Base-by-base conservation (phyloP, 1,140 invertebrate species). In the Temnothorax curvispinosus region DNA sequence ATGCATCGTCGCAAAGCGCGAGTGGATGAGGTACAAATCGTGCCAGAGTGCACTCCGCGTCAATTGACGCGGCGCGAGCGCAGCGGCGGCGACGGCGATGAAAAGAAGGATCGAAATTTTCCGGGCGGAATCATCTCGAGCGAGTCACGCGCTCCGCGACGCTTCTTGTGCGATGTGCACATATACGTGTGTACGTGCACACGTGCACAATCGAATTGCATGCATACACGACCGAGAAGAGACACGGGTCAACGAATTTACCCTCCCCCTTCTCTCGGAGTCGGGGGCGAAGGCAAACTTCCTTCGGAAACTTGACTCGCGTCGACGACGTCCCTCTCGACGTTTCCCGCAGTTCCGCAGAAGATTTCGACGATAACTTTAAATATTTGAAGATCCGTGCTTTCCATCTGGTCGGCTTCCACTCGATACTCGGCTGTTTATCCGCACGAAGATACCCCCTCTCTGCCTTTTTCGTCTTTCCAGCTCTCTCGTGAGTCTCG, bases 321-420 rank as follows among this genome's bases (percentile, higher is more conserved):
- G 54, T 75, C 52, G 27, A 72, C 44, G 60, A 56, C 27, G 27
- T 52, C 56, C 47, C 47, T 21, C 52, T 18, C 60, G 21, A 52
- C 75, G 21, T 87, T 67, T 87, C 32, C 60, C 47, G 9, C 65
- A 27, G 35, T 56, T 60, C 18, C 56, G 52, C 38, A 6, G n/a
- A 38, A 15, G 52, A 85, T 52, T 86, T 58, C 32, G 50, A 64
- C 41, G 67, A 80, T 88, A 80, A 88, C 47, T 80, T 87, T 87
- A 88, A 87, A 88, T 86, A 88, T 88, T 88, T 87, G 85, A 87
- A 15, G 75, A 81, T 67, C 52, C 44, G 47, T 35, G 56, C 52
- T 52, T 80, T 74, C 35, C 56, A 64, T 58, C 69, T 35, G 38
- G 58, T 27, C 38, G 41, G 74, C 50, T 72, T 75, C 13, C 44